Evolutionary conservation across 37 sponge, comb jelly and placozoan species (phyloP).

Genomic region (Beroe ovata): DNA sequence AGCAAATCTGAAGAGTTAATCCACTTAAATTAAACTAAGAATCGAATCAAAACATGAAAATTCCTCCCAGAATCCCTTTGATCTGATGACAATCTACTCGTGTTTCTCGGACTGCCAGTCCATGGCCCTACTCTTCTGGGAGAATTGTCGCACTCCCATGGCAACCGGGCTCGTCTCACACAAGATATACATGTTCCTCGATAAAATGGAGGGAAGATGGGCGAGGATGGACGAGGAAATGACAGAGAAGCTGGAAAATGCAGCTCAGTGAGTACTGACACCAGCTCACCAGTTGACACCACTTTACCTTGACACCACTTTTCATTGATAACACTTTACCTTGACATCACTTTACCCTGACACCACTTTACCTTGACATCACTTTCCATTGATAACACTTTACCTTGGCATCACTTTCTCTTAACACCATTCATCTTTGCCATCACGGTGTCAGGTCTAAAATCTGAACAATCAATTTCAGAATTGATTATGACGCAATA

Average conservation of each 20-base stretch:
- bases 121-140: slow-evolving; percentile 57
- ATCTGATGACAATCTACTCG: slow-evolving; percentile 57
- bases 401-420: too few relatives aligned
- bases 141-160: slow-evolving; percentile 43
- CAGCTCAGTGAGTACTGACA: slow-evolving; percentile 67
- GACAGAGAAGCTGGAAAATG: slow-evolving; percentile 62
- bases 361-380: too few relatives aligned
- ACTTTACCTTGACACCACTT: too few relatives aligned
- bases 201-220: slow-evolving; percentile 62
- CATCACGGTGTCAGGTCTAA: background rate
- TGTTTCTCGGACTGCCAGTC: slow-evolving; percentile 37
- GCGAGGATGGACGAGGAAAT: slow-evolving; percentile 64
- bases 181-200: slow-evolving; percentile 66
- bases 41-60: background rate
- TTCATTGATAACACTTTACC: background rate
- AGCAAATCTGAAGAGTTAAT: too few relatives aligned
- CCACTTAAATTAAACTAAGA: background rate
- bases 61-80: slow-evolving; percentile 43
- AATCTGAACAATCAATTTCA: background rate
- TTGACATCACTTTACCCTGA: too few relatives aligned
- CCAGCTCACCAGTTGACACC: background rate
- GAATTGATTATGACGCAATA: too few relatives aligned
- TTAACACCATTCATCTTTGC: too few relatives aligned
- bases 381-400: too few relatives aligned
- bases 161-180: slow-evolving; percentile 59